Base-by-base conservation (phyloP, 2,888 invertebrate genomes). In the Epistrophe eligans region DNA sequence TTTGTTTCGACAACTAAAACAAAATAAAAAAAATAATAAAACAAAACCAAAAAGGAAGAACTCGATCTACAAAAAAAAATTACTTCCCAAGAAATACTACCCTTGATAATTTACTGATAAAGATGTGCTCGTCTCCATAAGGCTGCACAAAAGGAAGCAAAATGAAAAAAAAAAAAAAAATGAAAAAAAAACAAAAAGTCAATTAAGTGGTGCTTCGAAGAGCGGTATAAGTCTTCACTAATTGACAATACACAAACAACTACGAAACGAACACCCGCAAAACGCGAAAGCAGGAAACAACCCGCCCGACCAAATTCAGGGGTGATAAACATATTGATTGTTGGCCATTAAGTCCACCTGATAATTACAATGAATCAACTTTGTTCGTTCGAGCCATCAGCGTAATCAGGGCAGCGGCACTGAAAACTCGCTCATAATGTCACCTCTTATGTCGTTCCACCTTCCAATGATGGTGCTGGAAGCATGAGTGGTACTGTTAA, bases 31-130 rank as follows among this genome's bases (percentile, higher is more conserved):
- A 62, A 66, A 38, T 45, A 38, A 50, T 5, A 43, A 43, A 55
- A 64, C 35, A 52, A 55, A 70, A 76, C 66, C 19, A 60, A 40
- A 17, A 70, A 24, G 15, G n/a, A 72, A 77, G 43, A 71, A 80
- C 52, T 62, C 67, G 45, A 71, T 72, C 45, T 57, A 55, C 52
- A 43, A 55, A 48, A 71, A 77, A 77, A 73, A 79, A 83, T 67
- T 79, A 43, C 79, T 76, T 79, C 71, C 83, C 83, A 76, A 87
- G 79, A 87, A 83, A 87, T 87, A 87, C 87, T 83, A 87, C 87
- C 87, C 83, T 71, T 71, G 87, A 87, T 87, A 83, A 87, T 83
- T 87, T 83, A 83, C 87, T 87, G 87, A 87, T 87, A 87, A 87
- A 79, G 79, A 73, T 83, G 83, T 87, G 83, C 55, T 70, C 70